Conservation (phyloP, 2,797 vertebrate species). For the Sphenodon punctatus region DNA sequence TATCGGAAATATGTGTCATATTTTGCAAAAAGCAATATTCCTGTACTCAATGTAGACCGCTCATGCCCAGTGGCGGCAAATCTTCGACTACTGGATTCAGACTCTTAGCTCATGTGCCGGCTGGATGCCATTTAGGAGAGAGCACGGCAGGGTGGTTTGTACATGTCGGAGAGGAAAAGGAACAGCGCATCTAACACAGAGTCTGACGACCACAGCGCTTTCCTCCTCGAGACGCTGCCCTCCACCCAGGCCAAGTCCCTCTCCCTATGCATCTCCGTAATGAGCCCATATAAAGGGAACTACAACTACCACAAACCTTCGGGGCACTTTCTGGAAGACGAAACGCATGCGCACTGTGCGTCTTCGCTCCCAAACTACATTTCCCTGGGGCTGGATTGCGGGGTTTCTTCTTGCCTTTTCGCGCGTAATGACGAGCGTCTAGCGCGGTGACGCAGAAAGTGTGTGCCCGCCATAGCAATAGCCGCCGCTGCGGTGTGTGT, state of each 20-base stretch:
- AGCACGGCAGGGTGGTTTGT: too few relatives aligned
- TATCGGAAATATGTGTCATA: too few relatives aligned
- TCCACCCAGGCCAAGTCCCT: background rate
- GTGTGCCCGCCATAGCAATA: conserved; percentile 69
- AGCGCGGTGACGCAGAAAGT: conserved; percentile 74
- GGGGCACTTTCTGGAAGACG: fast-evolving
- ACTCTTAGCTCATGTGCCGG: too few relatives aligned
- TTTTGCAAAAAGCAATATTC: too few relatives aligned
- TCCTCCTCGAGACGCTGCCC: background rate
- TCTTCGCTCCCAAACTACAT: background rate
- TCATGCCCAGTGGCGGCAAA: too few relatives aligned
- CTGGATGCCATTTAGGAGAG: too few relatives aligned
- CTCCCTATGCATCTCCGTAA: background rate
- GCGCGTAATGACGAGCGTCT: conserved; percentile 10
- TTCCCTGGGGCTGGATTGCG: conserved; percentile 34
- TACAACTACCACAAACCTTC: conserved; percentile 31
- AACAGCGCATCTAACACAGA: too few relatives aligned
- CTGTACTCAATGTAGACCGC: too few relatives aligned
- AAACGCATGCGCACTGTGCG: background rate
- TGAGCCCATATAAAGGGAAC: fast-evolving
- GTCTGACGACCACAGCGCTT: background rate
- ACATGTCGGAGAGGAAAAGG: too few relatives aligned
- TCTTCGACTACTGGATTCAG: too few relatives aligned
- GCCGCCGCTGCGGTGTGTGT: conserved; percentile 72
- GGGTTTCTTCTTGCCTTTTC: background rate